Evolutionary conservation across 2,888 invertebrate genomes (phyloP), one percentile per base, ranked within the genome.

Genomic region (Ommatoiulus sabulosus): DNA sequence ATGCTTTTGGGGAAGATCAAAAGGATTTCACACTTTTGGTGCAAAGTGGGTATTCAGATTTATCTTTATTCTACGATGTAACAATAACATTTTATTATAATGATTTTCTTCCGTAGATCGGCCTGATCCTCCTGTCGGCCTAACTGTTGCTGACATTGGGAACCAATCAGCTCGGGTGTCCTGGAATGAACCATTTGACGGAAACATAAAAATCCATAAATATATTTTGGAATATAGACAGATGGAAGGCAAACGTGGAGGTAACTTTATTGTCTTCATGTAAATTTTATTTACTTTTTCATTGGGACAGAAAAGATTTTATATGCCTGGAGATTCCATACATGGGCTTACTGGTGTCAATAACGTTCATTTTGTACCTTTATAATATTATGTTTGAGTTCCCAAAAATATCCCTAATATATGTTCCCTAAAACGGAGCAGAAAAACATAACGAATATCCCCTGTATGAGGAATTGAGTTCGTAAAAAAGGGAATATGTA

Each of bases 151-250:
- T 85, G 89, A 89, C 43, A 85, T 84, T 12, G 87, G 87, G 24
- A 89, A 89, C 24, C 89, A 88, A 24, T 84, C 89, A 44, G 89
- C 85, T 10, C 52, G 88, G 7, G 48, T 89, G 12, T 84, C 87
- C 3, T 89, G 89, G 89, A 57, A 87, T 20, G 44, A 80, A 35
- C 89, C 89, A 43, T 89, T 89, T 44, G 89, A 89, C 20, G 89
- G 89, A 12, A 89, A 89, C 44, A 35, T 43, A 20, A 44, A 46
- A 43, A 84, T 89, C 8, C 20, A 15, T 6, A 87, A 57, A 84
- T 89, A 87, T 57, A 44, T 85, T 7, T 44, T 89, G 44, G 87
- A 89, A 35, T 88, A 89, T 52, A 87, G 80, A 17, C 48, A 84
- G 44, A 88, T 72, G 84, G 87, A 63, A 88, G 89, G 89, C 10